Evolutionary conservation across 2,113 vertebrate genomes (phyloP), one percentile per base, ranked within the genome.

Genomic region (Mirza zaza): DNA sequence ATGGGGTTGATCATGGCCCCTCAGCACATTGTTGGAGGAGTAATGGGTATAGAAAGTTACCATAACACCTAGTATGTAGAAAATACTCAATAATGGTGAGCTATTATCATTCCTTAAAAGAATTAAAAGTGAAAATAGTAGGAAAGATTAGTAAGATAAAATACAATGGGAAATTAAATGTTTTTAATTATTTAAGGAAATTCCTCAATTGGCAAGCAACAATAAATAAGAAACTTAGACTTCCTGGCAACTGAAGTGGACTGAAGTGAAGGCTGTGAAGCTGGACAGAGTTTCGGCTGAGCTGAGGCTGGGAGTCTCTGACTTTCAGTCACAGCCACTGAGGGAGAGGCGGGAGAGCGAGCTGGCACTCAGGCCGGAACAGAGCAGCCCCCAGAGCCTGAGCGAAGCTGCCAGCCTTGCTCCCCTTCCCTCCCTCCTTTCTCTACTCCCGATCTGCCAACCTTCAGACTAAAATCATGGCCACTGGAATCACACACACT

Each of bases 401-500:
- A 8, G 12, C 11, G 0, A 20, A 9, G 18, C 13, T 0, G 34
- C 36, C 57, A 2, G 15, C 15, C 79, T 34, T 12, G 55, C 61
- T 29, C 20, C n/a, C 27, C 2, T 25, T 7, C 20, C 2, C 76
- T 55, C 13, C 4, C 76, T 55, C 18, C 55, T 39, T 29, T 21
- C 61, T 45, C 20, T 9, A 12, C n/a, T 3, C 25, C 21, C 8
- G 0, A 2, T 75, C 76, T 59, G 71, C 57, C 67, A 34, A 4
- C n/a, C 79, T 36, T 27, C 15, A 21, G n/a, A 17, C 68, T 25
- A 10, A 29, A 50, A 2, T 25, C 52, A 1, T 5, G 21, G 80
- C n/a, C 13, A 1, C 75, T 6, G 1, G 15, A 20, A 4, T 2
- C 57, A 13, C 5, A 10, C 57, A 10, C 61, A 2, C 11, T 0